Percentiles rank a stretch among this genome's conserved stretches.
These are phyloP conservation scores for Ctenomys sociabilis DNA, from an alignment of 2,113 vertebrate genomes.

Conservation along the genomic window DNA sequence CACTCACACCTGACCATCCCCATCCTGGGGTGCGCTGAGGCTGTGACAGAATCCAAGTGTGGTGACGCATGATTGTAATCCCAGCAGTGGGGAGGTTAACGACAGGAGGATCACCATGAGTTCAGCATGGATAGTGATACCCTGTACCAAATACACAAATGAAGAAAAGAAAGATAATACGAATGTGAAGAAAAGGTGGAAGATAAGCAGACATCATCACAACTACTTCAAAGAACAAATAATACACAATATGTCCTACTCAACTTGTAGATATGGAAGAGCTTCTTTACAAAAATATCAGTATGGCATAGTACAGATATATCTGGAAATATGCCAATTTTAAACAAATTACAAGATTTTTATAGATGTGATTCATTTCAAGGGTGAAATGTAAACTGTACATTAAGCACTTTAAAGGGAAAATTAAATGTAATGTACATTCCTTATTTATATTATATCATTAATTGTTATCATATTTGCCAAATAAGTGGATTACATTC, in stretches of 20 bases:
- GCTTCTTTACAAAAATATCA: neutral
- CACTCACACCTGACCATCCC: too few relatives aligned
- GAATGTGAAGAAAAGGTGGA: neutral
- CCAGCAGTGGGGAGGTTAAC: too few relatives aligned
- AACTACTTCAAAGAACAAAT: neutral
- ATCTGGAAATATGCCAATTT: neutral
- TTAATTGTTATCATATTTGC: neutral
- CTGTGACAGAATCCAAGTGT: too few relatives aligned
- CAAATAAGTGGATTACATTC: neutral
- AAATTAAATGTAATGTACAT: constrained; percentile 2
- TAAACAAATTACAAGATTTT: neutral
- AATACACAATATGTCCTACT: neutral
- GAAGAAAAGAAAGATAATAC: neutral
- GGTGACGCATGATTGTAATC: too few relatives aligned
- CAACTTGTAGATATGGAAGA: neutral
- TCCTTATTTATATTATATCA: neutral
- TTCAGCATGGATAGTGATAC: too few relatives aligned
- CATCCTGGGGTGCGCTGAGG: too few relatives aligned
- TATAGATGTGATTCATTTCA: neutral
- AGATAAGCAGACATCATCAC: neutral
- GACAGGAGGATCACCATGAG: too few relatives aligned
- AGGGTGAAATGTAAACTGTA: neutral
- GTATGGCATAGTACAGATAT: neutral
- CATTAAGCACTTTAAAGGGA: neutral
- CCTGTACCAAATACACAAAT: too few relatives aligned